These are phyloP conservation scores for Ptychochromis oligacanthus DNA, from an alignment of 2,113 vertebrate species.

Conservation along the genomic window DNA sequence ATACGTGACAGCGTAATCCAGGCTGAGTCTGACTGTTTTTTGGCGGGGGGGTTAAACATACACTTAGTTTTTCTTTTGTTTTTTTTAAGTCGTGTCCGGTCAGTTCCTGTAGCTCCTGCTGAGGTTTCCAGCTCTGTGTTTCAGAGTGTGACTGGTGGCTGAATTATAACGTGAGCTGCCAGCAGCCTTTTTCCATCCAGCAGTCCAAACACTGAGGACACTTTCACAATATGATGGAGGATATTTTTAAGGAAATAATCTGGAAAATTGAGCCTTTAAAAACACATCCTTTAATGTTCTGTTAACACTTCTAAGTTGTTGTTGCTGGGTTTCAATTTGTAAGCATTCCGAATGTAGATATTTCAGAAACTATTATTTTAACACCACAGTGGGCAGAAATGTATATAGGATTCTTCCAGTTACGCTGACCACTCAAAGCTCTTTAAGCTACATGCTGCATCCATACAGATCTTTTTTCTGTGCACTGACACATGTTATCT, in stretches of 20 bases:
- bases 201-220: neutral
- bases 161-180: neutral
- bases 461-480: neutral
- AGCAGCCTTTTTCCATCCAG: neutral
- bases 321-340: neutral
- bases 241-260: fast-evolving
- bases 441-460: neutral
- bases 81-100: neutral
- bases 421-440: neutral
- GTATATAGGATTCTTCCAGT: neutral
- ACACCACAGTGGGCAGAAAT: neutral
- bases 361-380: neutral
- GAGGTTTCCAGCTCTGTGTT: neutral
- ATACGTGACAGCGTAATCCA: neutral
- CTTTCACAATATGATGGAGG: neutral
- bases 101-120: neutral
- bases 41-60: neutral
- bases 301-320: neutral
- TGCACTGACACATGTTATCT: neutral
- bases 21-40: neutral
- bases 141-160: neutral
- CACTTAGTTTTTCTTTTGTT: neutral
- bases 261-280: neutral
- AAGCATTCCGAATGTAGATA: neutral
- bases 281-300: neutral